These are phyloP conservation scores for Thecophora atra DNA, from an alignment of 2,888 invertebrate genomes.

Conservation along the genomic window DNA sequence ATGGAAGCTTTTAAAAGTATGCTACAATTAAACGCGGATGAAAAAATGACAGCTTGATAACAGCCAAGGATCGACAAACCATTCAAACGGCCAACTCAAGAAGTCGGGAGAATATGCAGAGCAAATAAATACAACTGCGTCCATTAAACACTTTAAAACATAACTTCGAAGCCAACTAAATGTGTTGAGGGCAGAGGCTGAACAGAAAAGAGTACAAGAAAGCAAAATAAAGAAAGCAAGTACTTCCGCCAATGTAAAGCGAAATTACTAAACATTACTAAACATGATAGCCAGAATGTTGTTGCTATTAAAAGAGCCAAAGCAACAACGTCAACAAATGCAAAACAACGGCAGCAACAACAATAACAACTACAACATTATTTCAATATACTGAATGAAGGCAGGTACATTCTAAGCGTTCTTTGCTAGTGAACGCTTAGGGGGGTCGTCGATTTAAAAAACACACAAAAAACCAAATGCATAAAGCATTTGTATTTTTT, in stretches of 20 bases:
- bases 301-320: background rate
- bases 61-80: background rate
- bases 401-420: too few relatives aligned
- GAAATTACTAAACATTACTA: slow-evolving; percentile 22
- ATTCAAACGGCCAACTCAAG: background rate
- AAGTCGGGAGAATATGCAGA: background rate
- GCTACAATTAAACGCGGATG: background rate
- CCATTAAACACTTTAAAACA: slow-evolving; percentile 13
- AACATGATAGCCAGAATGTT: slow-evolving; percentile 16
- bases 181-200: background rate
- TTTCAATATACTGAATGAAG: background rate
- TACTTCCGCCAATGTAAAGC: background rate
- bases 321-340: background rate
- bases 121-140: background rate
- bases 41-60: background rate
- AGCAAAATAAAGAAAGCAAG: background rate
- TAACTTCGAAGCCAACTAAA: background rate
- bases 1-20: background rate
- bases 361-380: background rate
- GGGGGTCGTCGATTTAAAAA: too few relatives aligned
- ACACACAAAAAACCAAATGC: too few relatives aligned
- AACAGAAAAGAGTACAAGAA: background rate
- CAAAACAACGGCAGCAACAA: slow-evolving; percentile 9
- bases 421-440: too few relatives aligned
- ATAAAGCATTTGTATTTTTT: too few relatives aligned